Percentiles rank a stretch among this genome's conserved stretches.
Conservation (phyloP, 2,888 invertebrate species). For the Perizoma flavofasciatum region DNA sequence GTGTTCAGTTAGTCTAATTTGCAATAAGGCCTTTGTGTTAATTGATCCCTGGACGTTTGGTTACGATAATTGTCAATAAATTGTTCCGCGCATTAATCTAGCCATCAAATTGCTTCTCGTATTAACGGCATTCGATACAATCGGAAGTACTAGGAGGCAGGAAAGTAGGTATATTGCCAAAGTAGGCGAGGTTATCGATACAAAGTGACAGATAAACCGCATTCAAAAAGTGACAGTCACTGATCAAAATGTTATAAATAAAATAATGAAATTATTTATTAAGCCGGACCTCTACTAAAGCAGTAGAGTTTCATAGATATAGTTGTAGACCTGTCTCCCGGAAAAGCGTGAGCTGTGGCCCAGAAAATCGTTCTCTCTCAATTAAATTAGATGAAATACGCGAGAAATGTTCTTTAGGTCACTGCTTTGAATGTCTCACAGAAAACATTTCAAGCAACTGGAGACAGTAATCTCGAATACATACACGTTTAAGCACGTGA, state of each 20-base stretch:
- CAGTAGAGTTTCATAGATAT: too few species aligned
- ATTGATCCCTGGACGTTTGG: slow-evolving; percentile 75
- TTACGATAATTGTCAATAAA: slow-evolving; percentile 81
- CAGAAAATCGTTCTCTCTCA: too few species aligned
- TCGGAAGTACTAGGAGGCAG: slow-evolving; percentile 49
- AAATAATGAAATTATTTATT: too few species aligned
- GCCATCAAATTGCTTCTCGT: slow-evolving; percentile 70
- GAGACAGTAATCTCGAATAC: slow-evolving; percentile 63
- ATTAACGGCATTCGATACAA: slow-evolving; percentile 51
- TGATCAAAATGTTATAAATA: too few species aligned
- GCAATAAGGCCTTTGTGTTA: slow-evolving; percentile 78
- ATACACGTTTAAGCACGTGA: slow-evolving; percentile 72
- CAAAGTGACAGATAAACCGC: neutral
- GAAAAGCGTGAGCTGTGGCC: too few species aligned
- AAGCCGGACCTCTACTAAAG: too few species aligned
- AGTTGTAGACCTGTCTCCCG: too few species aligned
- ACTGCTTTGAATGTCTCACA: slow-evolving; percentile 26
- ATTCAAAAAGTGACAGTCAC: too few species aligned
- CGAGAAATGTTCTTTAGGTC: neutral
- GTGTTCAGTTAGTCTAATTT: slow-evolving; percentile 66
- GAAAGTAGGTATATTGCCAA: slow-evolving; percentile 20
- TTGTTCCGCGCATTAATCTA: slow-evolving; percentile 78
- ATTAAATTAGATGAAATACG: slow-evolving; percentile 1
- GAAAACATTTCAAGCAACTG: slow-evolving; percentile 50
- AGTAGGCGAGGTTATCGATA: slow-evolving; percentile 22